Conservation (phyloP, 2,797 vertebrate species). For the Nasua narica region DNA sequence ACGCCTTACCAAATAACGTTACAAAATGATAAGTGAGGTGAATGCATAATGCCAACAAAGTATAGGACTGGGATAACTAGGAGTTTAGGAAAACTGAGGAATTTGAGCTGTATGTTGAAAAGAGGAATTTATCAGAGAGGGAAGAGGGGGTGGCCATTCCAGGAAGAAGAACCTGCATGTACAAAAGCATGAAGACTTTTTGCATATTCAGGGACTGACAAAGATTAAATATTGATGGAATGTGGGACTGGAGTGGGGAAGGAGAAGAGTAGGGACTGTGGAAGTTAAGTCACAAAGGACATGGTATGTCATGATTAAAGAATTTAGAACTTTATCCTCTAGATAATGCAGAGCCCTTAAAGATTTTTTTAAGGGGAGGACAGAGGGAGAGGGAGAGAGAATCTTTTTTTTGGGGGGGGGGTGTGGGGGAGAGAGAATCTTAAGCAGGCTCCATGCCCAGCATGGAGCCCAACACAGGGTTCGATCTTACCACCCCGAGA, state of each 20-base stretch:
- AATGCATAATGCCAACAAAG: neutral
- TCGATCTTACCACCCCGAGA: neutral
- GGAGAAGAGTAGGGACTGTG: neutral
- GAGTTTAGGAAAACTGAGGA: neutral
- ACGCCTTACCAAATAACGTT: neutral
- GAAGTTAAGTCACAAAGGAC: neutral
- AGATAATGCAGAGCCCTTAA: neutral
- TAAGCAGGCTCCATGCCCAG: neutral
- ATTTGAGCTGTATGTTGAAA: neutral
- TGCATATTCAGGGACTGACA: neutral
- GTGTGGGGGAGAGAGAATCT: neutral
- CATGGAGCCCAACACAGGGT: neutral
- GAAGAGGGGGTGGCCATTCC: neutral
- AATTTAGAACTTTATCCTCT: constrained; percentile 10
- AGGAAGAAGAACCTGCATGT: neutral
- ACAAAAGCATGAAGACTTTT: neutral
- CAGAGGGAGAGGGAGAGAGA: neutral
- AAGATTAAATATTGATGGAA: constrained; percentile 26
- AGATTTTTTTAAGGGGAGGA: neutral
- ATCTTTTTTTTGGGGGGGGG: too few relatives aligned
- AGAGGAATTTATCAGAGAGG: neutral
- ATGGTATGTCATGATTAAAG: neutral
- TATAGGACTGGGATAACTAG: neutral
- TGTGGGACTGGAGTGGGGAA: neutral
- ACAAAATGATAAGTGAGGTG: neutral